Conservation (phyloP, 2,113 vertebrate genomes). For the Corythaixoides concolor region DNA sequence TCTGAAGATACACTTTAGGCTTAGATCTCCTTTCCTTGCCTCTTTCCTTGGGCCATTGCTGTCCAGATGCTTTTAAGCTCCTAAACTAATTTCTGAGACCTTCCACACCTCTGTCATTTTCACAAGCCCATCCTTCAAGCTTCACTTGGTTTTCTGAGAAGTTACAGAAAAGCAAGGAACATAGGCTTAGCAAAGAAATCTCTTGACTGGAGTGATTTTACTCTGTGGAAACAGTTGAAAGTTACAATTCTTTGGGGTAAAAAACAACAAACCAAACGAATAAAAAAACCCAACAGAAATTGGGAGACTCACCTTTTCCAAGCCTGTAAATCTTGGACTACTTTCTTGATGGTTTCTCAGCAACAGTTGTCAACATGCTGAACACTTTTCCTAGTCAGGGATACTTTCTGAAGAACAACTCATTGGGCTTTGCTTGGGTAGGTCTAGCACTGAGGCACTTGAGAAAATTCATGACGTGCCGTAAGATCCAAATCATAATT, state of each 20-base stretch:
- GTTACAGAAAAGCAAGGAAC: background rate
- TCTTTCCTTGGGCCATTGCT: background rate
- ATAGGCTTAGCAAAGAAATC: background rate
- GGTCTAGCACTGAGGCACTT: background rate
- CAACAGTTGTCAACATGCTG: background rate
- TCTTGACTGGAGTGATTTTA: background rate
- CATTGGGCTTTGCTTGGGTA: background rate
- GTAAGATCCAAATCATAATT: background rate
- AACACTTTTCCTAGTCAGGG: background rate
- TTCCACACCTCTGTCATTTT: background rate
- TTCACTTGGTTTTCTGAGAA: background rate
- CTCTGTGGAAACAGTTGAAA: background rate
- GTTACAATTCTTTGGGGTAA: background rate
- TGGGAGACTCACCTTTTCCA: background rate
- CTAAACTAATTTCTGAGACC: background rate
- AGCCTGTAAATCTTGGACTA: background rate
- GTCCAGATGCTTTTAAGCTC: background rate
- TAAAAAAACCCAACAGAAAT: background rate
- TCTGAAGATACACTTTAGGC: background rate
- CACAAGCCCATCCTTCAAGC: background rate
- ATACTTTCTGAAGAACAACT: background rate
- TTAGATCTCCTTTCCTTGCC: background rate
- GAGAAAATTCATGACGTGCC: background rate
- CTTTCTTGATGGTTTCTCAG: background rate
- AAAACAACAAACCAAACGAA: background rate